A percentile compares a stretch with the other conserved stretches of the same genome.
Evolutionary conservation across 2,113 vertebrate species (phyloP).

Genomic region (Alexandromys fortis): DNA sequence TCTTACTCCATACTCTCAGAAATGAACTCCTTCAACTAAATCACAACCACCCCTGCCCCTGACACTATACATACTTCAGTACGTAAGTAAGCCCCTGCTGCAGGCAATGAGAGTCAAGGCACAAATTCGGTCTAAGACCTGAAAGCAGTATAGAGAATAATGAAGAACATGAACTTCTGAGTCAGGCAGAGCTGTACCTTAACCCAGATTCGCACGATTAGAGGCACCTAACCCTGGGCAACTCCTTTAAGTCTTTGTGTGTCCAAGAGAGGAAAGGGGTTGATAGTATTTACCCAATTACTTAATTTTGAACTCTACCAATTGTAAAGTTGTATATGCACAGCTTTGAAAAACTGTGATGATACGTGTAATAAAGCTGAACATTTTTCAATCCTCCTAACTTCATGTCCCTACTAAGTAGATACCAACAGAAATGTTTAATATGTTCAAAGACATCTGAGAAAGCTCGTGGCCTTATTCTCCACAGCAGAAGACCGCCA

Average conservation of each 20-base stretch:
- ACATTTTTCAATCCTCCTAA: not conserved
- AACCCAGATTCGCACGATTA: not conserved
- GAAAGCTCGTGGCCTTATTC: not conserved
- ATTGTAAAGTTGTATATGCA: not conserved
- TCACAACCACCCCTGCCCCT: not conserved
- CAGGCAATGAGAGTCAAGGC: not conserved
- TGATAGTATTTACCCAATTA: not conserved
- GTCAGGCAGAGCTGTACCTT: not conserved
- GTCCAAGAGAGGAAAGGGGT: not conserved
- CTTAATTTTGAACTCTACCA: constrained; percentile 40
- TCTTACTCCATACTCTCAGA: not conserved
- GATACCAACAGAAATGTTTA: not conserved
- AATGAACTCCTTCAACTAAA: not conserved
- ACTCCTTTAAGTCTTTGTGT: constrained; percentile 32
- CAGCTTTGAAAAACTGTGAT: not conserved
- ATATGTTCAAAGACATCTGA: not conserved
- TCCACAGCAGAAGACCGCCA: not conserved
- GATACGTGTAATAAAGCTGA: not conserved
- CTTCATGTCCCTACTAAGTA: not conserved
- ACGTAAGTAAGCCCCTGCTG: not conserved
- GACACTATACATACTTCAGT: not conserved
- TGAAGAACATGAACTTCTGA: not conserved
- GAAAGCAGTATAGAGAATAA: not conserved
- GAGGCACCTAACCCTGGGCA: not conserved
- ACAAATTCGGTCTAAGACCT: not conserved